Evolutionary conservation across 2,113 vertebrate genomes (phyloP).

Genomic region (Lichenostomus cassidix): DNA sequence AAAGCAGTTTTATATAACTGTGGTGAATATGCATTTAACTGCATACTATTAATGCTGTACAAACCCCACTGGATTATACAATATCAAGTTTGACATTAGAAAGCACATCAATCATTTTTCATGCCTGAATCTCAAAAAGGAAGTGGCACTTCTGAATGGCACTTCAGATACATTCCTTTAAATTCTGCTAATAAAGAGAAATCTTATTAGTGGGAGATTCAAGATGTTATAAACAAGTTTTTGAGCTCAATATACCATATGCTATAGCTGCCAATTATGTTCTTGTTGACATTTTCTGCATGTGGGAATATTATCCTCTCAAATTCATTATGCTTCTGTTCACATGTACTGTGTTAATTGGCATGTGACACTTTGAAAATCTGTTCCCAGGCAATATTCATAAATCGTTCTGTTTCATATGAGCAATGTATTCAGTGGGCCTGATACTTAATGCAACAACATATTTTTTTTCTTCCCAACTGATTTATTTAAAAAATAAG

Average conservation of each 20-base stretch:
- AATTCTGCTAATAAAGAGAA: constrained; percentile 21
- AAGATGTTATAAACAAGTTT: constrained; percentile 38
- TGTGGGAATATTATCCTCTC: constrained; percentile 47
- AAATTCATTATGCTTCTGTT: constrained; percentile 51
- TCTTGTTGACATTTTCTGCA: constrained; percentile 61
- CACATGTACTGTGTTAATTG: constrained; percentile 55
- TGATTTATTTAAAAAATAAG: neutral
- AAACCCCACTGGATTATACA: neutral
- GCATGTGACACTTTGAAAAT: constrained; percentile 55
- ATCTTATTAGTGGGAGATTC: constrained; percentile 21
- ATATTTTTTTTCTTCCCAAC: neutral
- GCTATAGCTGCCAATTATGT: constrained; percentile 41
- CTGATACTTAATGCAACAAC: neutral
- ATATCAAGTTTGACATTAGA: neutral
- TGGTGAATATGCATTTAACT: neutral
- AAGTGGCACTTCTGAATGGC: neutral
- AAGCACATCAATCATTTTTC: neutral
- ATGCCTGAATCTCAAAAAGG: neutral
- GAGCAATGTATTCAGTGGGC: neutral
- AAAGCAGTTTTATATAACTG: neutral
- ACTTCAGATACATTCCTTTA: neutral
- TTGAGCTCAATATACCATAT: constrained; percentile 49
- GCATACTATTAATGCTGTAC: neutral
- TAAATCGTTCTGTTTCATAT: constrained; percentile 41
- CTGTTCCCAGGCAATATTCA: constrained; percentile 48